Percentiles rank a stretch among this genome's conserved stretches.
phyloP scores from a whole-genome alignment of 2,888 invertebrate genomes.

The Elegia similella region DNA sequence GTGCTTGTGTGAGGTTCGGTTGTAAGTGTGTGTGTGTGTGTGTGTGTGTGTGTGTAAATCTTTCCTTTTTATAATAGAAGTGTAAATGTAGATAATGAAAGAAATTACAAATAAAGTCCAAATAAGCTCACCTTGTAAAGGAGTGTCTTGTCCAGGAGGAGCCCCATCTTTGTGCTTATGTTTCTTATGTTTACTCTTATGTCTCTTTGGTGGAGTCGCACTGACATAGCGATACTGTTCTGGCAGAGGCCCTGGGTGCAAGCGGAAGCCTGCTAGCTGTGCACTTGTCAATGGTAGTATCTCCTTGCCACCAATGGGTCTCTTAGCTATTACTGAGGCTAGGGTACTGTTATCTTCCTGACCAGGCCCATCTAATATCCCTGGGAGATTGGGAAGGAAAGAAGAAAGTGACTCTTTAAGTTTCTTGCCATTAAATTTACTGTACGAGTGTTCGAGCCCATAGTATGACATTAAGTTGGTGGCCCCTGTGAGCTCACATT shows the following conservation, averaged over 20 bases:
- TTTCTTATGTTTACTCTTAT: conserved; percentile 97
- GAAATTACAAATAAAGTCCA: background rate
- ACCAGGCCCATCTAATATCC: conserved; percentile 96
- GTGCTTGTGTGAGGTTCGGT: no score
- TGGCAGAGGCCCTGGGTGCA: conserved; percentile 97
- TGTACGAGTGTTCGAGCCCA: conserved; percentile 97
- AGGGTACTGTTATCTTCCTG: conserved; percentile 92
- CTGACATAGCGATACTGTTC: conserved; percentile 97
- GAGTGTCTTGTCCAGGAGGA: conserved; percentile 88
- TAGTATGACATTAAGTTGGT: conserved; percentile 98
- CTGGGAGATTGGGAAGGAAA: conserved; percentile 96
- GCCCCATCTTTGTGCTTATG: conserved; percentile 95
- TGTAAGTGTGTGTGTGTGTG: no score
- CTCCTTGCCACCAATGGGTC: conserved; percentile 94
- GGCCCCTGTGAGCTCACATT: conserved; percentile 96
- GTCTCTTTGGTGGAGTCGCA: conserved; percentile 94
- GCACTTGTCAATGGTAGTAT: conserved; percentile 91
- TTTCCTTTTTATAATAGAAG: no score
- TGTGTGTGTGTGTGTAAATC: no score
- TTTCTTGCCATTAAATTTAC: conserved; percentile 98
- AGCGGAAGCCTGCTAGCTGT: conserved; percentile 94
- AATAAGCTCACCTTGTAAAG: conserved; percentile 82
- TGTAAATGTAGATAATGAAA: background rate
- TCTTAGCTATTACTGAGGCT: conserved; percentile 96
- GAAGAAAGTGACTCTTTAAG: conserved; percentile 97